phyloP scores from a whole-genome alignment of 2,797 vertebrate genomes.

The Halcyon badia region DNA sequence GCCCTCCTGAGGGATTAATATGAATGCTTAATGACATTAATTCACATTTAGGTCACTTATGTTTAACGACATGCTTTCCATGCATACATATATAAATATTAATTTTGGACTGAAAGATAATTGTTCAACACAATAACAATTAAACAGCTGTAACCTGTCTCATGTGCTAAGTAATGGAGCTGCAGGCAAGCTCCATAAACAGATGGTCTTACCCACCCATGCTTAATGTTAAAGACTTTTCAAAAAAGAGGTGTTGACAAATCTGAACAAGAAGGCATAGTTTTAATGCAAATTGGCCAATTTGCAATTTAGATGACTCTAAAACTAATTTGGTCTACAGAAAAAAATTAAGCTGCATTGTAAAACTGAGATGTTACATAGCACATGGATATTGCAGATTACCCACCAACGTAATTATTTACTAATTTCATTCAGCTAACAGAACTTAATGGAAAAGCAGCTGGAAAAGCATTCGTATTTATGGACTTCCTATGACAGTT shows the following conservation, averaged over 20 bases:
- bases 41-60: conserved; percentile 77
- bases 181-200: conserved; percentile 76
- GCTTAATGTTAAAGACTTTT: conserved; percentile 80
- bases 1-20: conserved; percentile 73
- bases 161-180: conserved; percentile 74
- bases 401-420: conserved; percentile 82
- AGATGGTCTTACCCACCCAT: conserved; percentile 84
- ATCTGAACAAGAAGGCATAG: conserved; percentile 80
- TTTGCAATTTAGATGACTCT: conserved; percentile 83
- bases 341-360: conserved; percentile 75
- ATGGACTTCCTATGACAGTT: conserved; percentile 71
- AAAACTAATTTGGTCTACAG: conserved; percentile 78
- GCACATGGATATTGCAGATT: conserved; percentile 67
- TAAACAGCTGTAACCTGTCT: conserved; percentile 85
- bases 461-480: conserved; percentile 79
- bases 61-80: conserved; percentile 78
- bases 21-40: conserved; percentile 72
- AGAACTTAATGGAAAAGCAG: conserved; percentile 80
- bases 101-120: conserved; percentile 79
- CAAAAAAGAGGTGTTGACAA: conserved; percentile 83
- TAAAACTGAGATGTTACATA: conserved; percentile 70
- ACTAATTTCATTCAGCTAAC: conserved; percentile 79
- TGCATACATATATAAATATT: conserved; percentile 81
- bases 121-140: conserved; percentile 79
- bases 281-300: conserved; percentile 80